A percentile compares a stretch with the other conserved stretches of the same genome.
These are phyloP conservation scores for Phasia obesa DNA, from an alignment of 2,888 invertebrate species.

Conservation along the genomic window DNA sequence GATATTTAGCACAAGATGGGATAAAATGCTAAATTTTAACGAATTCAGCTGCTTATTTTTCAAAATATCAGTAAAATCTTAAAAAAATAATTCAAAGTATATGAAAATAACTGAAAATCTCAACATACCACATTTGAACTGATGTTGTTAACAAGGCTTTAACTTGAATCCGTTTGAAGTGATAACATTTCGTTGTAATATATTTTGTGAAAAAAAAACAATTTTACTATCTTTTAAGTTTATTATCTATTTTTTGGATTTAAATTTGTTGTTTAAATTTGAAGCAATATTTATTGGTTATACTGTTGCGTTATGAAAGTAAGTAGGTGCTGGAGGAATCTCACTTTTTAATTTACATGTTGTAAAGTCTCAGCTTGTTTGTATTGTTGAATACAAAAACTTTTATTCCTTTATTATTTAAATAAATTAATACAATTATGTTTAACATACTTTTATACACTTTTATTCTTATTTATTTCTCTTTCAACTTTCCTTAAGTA, in stretches of 20 bases:
- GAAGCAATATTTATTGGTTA: background rate
- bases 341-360: background rate
- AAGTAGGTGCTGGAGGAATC: background rate
- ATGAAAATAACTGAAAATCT: conserved; percentile 8
- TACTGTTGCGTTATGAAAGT: background rate
- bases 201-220: background rate
- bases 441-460: conserved; percentile 1
- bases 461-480: conserved; percentile 15
- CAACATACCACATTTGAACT: conserved; percentile 46
- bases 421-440: conserved; percentile 27
- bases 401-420: conserved; percentile 22
- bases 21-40: too few species aligned
- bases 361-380: background rate
- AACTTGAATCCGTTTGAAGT: conserved; percentile 4
- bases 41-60: conserved; percentile 46
- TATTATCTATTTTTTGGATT: background rate
- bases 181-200: conserved; percentile 10
- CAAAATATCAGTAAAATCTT: conserved; percentile 44
- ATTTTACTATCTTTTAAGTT: background rate
- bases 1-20: too few species aligned
- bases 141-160: conserved; percentile 4
- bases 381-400: background rate
- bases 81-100: background rate
- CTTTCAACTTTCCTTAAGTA: conserved; percentile 35
- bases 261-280: background rate